A percentile compares a stretch with the other conserved stretches of the same genome.
These are phyloP conservation scores for Thecocarcelia acutangulata DNA, from an alignment of 2,888 invertebrate species.

Conservation along the genomic window DNA sequence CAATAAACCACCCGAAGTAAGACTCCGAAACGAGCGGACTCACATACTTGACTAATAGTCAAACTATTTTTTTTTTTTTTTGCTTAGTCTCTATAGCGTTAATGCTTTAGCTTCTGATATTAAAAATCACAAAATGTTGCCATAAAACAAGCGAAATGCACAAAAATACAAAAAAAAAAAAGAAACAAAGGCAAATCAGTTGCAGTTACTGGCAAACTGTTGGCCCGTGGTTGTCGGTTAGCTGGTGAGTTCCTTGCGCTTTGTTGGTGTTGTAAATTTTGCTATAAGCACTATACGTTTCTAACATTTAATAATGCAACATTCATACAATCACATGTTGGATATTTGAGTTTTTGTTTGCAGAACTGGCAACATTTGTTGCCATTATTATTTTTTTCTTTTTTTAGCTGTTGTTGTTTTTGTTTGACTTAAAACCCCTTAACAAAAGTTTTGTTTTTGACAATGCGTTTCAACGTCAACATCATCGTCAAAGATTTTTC, in stretches of 20 bases:
- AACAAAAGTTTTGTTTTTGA: slow-evolving; percentile 55
- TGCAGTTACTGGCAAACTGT: slow-evolving; percentile 46
- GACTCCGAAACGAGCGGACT: slow-evolving; percentile 26
- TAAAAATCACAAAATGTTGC: slow-evolving; percentile 30
- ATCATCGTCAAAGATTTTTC: slow-evolving; percentile 55
- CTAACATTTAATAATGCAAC: slow-evolving; percentile 43
- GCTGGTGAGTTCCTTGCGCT: slow-evolving; percentile 31
- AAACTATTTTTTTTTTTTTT: slow-evolving; percentile 29
- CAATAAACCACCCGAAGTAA: slow-evolving; percentile 57
- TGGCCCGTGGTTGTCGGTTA: slow-evolving; percentile 22
- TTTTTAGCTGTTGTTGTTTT: background rate
- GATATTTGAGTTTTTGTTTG: slow-evolving; percentile 30
- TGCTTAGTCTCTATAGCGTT: slow-evolving; percentile 45
- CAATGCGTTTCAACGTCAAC: slow-evolving; percentile 67
- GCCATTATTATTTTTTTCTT: background rate
- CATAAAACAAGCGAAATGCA: slow-evolving; percentile 7
- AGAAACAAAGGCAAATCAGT: slow-evolving; percentile 53
- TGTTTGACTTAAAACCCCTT: slow-evolving; percentile 4
- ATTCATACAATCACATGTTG: slow-evolving; percentile 17
- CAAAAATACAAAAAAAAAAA: slow-evolving; percentile 25
- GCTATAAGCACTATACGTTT: slow-evolving; percentile 57
- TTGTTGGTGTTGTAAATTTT: slow-evolving; percentile 57
- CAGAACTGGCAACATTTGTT: slow-evolving; percentile 20
- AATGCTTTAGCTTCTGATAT: slow-evolving; percentile 66
- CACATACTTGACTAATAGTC: slow-evolving; percentile 12